Percentiles rank a stretch among this genome's conserved stretches.
Conservation (phyloP, 2,888 invertebrate species). For the Sceliomorpha sp. region DNA sequence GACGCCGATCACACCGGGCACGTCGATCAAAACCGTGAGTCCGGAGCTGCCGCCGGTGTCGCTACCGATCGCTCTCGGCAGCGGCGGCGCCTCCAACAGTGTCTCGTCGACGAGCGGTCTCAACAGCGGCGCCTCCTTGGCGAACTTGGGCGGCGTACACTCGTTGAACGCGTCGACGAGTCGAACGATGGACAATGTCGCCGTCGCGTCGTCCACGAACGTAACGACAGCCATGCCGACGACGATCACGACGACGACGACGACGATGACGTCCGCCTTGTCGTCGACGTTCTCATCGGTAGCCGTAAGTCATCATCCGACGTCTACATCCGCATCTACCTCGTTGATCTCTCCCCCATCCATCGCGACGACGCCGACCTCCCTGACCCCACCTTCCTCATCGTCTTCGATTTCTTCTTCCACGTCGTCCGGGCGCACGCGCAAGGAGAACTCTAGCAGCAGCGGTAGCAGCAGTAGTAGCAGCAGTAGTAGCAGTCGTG, state of each 20-base stretch:
- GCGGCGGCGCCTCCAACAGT: conserved; percentile 40
- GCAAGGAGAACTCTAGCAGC: conserved; percentile 74
- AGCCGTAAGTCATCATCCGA: no score
- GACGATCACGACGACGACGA: conserved; percentile 55
- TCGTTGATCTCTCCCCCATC: conserved; percentile 31
- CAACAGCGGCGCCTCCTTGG: conserved; percentile 40
- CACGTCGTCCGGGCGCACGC: conserved; percentile 61
- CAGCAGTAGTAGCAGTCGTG: no score
- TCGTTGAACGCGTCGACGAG: conserved; percentile 63
- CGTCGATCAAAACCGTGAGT: conserved; percentile 73
- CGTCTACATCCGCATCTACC: conserved; percentile 57
- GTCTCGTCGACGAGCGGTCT: conserved; percentile 41
- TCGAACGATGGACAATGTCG: conserved; percentile 62
- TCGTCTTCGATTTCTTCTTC: conserved; percentile 47
- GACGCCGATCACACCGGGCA: conserved; percentile 74
- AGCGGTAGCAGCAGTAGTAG: no score
- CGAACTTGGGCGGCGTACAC: conserved; percentile 60
- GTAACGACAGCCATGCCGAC: conserved; percentile 62
- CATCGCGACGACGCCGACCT: conserved; percentile 52
- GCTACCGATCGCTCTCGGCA: conserved; percentile 65
- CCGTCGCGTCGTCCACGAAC: conserved; percentile 2
- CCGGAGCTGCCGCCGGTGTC: conserved; percentile 76
- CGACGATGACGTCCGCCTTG: no score
- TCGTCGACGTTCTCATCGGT: no score
- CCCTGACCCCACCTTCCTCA: conserved; percentile 50